A percentile compares a stretch with the other conserved stretches of the same genome.
phyloP scores from a whole-genome alignment of 2,113 vertebrate genomes.

The Electrona antarctica region DNA sequence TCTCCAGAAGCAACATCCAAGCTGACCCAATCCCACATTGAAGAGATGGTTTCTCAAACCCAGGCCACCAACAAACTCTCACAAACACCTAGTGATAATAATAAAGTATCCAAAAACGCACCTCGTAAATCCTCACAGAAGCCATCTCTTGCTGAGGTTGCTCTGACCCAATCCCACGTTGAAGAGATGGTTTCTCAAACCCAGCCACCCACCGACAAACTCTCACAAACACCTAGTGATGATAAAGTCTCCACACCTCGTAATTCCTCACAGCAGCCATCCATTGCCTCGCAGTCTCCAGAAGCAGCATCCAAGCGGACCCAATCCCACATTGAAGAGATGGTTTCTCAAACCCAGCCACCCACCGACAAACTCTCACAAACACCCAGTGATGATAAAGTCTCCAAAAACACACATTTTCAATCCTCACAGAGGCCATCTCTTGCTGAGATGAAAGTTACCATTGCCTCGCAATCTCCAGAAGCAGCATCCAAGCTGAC shows the following conservation, averaged over 20 bases:
- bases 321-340: slow-evolving; percentile 7
- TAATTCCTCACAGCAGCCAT: background rate
- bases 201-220: too few species aligned
- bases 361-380: slow-evolving; percentile 3
- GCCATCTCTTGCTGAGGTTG: background rate
- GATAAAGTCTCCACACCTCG: too few species aligned
- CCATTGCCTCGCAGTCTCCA: slow-evolving; percentile 4
- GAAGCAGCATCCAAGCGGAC: background rate
- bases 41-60: slow-evolving; percentile 8
- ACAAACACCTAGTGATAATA: background rate
- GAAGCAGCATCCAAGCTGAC: background rate
- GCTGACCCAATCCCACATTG: background rate
- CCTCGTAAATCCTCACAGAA: background rate
- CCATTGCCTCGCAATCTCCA: slow-evolving; percentile 6
- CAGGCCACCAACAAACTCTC: slow-evolving; percentile 12
- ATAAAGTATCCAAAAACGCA: slow-evolving; percentile 1
- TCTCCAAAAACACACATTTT: too few species aligned
- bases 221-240: too few species aligned
- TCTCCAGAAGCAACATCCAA: slow-evolving; percentile 3
- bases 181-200: too few species aligned
- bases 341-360: slow-evolving; percentile 2
- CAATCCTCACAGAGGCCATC: background rate
- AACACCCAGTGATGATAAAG: background rate
- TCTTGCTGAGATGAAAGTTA: slow-evolving; percentile 22
- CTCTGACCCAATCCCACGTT: background rate